phyloP scores from a whole-genome alignment of 2,888 invertebrate species.

The Unio delphinus region DNA sequence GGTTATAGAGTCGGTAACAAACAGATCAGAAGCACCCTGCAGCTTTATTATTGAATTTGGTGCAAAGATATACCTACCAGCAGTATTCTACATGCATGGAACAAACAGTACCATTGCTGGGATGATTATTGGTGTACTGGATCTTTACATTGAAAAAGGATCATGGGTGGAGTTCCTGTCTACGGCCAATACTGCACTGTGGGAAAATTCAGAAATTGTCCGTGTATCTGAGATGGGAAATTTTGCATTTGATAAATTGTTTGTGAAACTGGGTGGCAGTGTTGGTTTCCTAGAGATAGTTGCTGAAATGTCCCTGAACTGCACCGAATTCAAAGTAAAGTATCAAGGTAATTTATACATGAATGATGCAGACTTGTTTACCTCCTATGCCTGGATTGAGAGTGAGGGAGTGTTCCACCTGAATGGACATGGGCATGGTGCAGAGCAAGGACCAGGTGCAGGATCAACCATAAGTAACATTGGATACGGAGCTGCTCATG shows the following conservation, averaged over 20 bases:
- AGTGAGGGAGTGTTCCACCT: conserved; percentile 56
- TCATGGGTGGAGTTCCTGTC: conserved; percentile 43
- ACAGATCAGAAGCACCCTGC: conserved; percentile 56
- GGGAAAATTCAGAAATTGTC: conserved; percentile 41
- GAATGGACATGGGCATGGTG: conserved; percentile 44
- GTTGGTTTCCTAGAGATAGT: conserved; percentile 41
- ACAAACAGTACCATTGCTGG: conserved; percentile 53
- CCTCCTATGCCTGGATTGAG: conserved; percentile 55
- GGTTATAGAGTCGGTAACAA: conserved; percentile 48
- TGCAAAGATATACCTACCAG: conserved; percentile 51
- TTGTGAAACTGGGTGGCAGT: conserved; percentile 44
- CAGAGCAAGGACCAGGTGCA: conserved; percentile 41
- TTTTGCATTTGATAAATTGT: conserved; percentile 46
- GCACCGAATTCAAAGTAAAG: conserved; percentile 50
- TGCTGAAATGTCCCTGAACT: conserved; percentile 22
- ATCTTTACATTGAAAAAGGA: conserved; percentile 48
- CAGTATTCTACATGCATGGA: conserved; percentile 56
- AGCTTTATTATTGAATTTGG: conserved; percentile 50
- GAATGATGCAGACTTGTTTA: conserved; percentile 51
- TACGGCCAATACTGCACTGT: conserved; percentile 49
- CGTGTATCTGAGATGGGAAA: conserved; percentile 42
- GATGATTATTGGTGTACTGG: conserved; percentile 44
- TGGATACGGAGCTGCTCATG: conserved; percentile 57
- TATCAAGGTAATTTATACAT: conserved; percentile 52
- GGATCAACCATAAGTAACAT: conserved; percentile 35